Evolutionary conservation across 2,113 vertebrate genomes (phyloP), one percentile per base, ranked within the genome.

Genomic region (Caracal caracal): DNA sequence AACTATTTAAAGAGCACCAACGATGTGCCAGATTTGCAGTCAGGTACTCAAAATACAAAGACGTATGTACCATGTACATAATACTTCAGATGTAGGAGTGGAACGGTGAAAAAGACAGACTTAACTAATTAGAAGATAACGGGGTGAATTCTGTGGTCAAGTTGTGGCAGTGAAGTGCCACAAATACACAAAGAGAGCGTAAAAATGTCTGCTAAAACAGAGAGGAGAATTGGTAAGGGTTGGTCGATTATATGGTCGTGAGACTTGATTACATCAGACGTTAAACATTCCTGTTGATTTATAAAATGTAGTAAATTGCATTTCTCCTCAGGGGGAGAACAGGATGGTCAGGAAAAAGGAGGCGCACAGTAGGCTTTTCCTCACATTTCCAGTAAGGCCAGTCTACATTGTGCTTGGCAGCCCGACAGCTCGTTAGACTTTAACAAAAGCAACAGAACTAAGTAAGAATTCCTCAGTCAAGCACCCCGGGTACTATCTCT

Each of bases 391-490:
- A 86, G 96, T 9, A 68, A 93, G 83, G 19, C 10, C 59, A 97
- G 95, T 96, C 96, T 97, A 84, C 80, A 88, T 90, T 88, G 40
- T 79, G 65, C 92, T 97, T 91, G 53, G 92, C 93, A 92, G 90
- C 97, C 96, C 94, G 93, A 30, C 79, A 96, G 93, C 96, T 98
- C 97, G 95, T 98, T 98, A 98, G 98, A 98, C 95, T 95, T 98
- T 98, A 98, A 98, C 98, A 97, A 98, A 98, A 98, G 97, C 94
- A 95, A 90, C 6, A 4, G 81, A 95, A 93, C 96, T 96, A 97
- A 98, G 98, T 98, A 96, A 96, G 98, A 93, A 95, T 97, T 98
- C 95, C 51, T 97, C 93, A 90, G 88, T 98, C 94, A 96, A 97
- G 96, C 94, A 98, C 96, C 97, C 76, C 22, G 24, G 98, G 98